Conservation (phyloP, 2,797 vertebrate genomes). For the Takifugu ocellatus region DNA sequence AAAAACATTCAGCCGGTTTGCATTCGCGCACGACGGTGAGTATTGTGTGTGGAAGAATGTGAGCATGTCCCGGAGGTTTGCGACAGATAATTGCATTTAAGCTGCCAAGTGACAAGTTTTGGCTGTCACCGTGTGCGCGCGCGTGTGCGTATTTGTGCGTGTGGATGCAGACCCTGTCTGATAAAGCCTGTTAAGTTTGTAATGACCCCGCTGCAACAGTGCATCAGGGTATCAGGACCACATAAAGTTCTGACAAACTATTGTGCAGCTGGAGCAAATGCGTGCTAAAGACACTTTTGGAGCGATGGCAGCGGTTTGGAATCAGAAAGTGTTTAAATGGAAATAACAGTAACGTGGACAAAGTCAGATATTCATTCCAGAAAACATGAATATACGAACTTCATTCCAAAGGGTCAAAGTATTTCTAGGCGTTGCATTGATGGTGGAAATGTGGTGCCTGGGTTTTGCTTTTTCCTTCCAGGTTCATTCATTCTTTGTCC, state of each 20-base stretch:
- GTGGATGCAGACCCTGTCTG: neutral
- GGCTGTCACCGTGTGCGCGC: conserved; percentile 29
- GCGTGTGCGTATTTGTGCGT: neutral
- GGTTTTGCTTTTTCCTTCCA: neutral
- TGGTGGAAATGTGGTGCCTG: no score
- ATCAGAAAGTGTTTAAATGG: neutral
- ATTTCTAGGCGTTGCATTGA: neutral
- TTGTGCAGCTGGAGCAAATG: conserved; percentile 2
- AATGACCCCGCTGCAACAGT: neutral
- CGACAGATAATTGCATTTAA: conserved; percentile 3
- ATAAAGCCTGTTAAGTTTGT: conserved; percentile 45
- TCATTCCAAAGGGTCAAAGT: neutral
- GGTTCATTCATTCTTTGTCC: neutral
- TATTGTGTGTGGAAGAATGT: conserved; percentile 25
- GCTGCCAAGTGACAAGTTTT: conserved; percentile 49
- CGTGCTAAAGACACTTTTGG: conserved; percentile 14
- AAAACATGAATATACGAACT: conserved; percentile 3
- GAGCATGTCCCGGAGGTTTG: conserved; percentile 14
- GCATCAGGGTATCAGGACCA: neutral
- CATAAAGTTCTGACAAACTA: conserved; percentile 14
- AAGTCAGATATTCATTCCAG: no score
- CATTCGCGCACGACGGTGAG: conserved; percentile 59
- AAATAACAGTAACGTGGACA: no score
- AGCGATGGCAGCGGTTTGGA: conserved; percentile 19
- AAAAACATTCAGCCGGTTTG: conserved; percentile 43